Conservation (phyloP, 2,888 invertebrate genomes). For the Caenorhabditis macrosperma region DNA sequence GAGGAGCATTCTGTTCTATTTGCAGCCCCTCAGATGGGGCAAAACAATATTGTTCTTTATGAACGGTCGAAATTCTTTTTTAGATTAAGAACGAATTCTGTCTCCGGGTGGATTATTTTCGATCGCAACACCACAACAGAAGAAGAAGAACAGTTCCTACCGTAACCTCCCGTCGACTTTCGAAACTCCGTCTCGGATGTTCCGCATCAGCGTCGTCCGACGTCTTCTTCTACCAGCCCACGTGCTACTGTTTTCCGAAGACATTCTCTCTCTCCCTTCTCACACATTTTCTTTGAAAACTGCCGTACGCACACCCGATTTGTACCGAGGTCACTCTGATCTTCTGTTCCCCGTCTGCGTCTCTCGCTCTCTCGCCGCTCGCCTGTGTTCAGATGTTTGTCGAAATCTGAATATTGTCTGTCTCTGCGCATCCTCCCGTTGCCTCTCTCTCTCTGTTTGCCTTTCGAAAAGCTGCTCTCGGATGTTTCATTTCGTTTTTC, state of each 20-base stretch:
- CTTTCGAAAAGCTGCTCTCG: slow-evolving; percentile 33
- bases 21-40: neutral
- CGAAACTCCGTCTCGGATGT: neutral
- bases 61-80: neutral
- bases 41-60: too few species aligned
- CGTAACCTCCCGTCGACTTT: neutral
- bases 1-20: slow-evolving; percentile 5
- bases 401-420: slow-evolving; percentile 42
- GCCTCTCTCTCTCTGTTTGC: slow-evolving; percentile 34
- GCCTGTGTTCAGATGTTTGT: slow-evolving; percentile 25
- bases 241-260: slow-evolving; percentile 1
- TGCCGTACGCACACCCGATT: slow-evolving; percentile 23
- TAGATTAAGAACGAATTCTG: neutral
- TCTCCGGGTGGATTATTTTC: too few species aligned
- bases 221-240: neutral
- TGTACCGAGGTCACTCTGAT: slow-evolving; percentile 27
- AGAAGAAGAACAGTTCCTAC: slow-evolving; percentile 11
- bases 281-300: slow-evolving; percentile 30
- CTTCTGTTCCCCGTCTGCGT: slow-evolving; percentile 11
- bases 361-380: slow-evolving; percentile 12
- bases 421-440: slow-evolving; percentile 25
- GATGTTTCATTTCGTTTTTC: slow-evolving; percentile 48
- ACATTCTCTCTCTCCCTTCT: neutral
- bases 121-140: too few species aligned
- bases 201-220: neutral